Evolutionary conservation across 2,113 vertebrate species (phyloP).

Genomic region (Muscicapa adusta): DNA sequence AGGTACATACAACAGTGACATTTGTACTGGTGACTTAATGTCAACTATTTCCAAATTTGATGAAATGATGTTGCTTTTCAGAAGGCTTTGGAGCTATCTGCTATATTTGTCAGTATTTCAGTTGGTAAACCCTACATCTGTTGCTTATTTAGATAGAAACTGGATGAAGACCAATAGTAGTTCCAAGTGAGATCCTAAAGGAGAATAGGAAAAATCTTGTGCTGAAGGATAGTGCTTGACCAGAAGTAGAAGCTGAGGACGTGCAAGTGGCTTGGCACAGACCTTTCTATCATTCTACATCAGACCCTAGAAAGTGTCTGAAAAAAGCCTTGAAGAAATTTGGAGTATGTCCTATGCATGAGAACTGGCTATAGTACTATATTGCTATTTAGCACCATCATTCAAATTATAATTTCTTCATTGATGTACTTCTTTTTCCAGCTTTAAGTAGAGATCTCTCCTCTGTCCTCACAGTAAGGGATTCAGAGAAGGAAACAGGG

Average conservation of each 20-base stretch:
- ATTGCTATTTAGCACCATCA: conserved; percentile 43
- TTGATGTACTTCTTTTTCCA: conserved; percentile 69
- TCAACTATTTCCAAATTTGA: background rate
- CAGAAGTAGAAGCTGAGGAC: background rate
- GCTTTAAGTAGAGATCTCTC: conserved; percentile 65
- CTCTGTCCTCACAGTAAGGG: conserved; percentile 64
- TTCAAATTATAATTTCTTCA: conserved; percentile 57
- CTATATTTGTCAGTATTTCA: background rate
- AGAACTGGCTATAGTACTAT: conserved; percentile 36
- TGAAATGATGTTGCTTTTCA: background rate
- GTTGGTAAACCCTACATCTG: background rate
- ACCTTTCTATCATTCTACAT: background rate
- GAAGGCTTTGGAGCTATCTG: background rate
- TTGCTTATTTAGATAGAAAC: background rate
- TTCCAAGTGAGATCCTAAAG: background rate
- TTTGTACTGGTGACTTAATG: background rate
- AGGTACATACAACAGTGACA: background rate
- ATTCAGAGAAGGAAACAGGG: conserved; percentile 65
- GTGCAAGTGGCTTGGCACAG: background rate
- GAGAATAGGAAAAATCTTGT: background rate
- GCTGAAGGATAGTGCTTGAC: background rate
- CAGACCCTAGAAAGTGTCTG: background rate
- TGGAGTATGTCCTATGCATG: conserved; percentile 30
- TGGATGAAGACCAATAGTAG: background rate
- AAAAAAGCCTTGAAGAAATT: background rate